Evolutionary conservation across 2,888 invertebrate genomes (phyloP), one percentile per base, ranked within the genome.

Genomic region (Parthenolecanium corni): DNA sequence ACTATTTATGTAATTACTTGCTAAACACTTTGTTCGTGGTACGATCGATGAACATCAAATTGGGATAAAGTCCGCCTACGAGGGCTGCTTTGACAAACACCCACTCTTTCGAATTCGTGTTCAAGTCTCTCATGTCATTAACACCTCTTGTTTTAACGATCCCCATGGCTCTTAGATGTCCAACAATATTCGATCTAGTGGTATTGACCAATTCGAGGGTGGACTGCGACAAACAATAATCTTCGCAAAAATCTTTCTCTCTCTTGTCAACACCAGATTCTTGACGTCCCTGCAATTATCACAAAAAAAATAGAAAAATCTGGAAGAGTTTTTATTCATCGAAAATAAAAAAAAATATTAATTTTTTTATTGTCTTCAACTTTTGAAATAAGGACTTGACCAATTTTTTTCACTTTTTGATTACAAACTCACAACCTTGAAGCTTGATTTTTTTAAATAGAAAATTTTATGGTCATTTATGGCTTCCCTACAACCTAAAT

Each of bases 121-220:
- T 95, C 40, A 91, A 78, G 70, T 89, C 87, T 67, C 85, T 77
- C 65, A 89, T 84, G 70, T 85, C 86, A 36, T 65, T 64, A 46
- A 64, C 57, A 14, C 65, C 65, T 18, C 63, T 58, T 0, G 80
- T 71, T 62, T 81, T 78, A 1, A 91, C 84, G 69, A 90, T 84
- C 3, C 86, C 84, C 1, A 86, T 77, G 0, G 83, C 83, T 53
- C 86, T 76, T 3, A 95, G 75, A 70, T 93, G 87, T 0, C 88
- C 87, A 31, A 92, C 75, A 25, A 96, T 76, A 70, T 92, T 91
- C 0, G 84, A 79, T 23, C 94, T 80, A 70, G 90, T 87, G 1
- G 87, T 88, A 12, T 85, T 81, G 25, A 96, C 85, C 82, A 89
- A 86, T 71, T 92, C 90, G 89, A 97, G 90, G 0, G 87, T 84